phyloP scores from a whole-genome alignment of 1,140 invertebrate species.

The Zaprionus davidi region DNA sequence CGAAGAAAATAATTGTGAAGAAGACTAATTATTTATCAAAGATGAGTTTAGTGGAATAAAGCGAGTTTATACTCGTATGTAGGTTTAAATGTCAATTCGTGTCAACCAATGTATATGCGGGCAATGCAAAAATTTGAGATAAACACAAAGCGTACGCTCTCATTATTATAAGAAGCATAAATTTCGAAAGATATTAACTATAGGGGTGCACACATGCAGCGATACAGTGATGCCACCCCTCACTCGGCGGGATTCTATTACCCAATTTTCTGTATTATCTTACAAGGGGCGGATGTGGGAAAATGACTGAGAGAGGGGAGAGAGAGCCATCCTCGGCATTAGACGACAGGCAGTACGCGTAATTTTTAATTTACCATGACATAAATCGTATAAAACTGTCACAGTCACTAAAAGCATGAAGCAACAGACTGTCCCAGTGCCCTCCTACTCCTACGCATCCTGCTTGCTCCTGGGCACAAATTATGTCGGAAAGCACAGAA shows the following conservation, averaged over 20 bases:
- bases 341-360: slow-evolving; percentile 57
- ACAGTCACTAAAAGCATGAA: slow-evolving; percentile 79
- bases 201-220: slow-evolving; percentile 19
- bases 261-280: slow-evolving; percentile 39
- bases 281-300: neutral
- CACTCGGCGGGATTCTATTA: slow-evolving; percentile 21
- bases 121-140: neutral
- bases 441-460: neutral
- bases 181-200: slow-evolving; percentile 31
- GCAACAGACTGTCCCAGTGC: slow-evolving; percentile 65
- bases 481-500: slow-evolving; percentile 71
- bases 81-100: neutral
- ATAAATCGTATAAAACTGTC: slow-evolving; percentile 83
- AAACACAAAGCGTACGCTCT: neutral
- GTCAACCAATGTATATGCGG: neutral
- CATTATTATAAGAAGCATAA: slow-evolving; percentile 14
- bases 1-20: neutral
- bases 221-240: too few relatives aligned
- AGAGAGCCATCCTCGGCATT: neutral
- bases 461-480: slow-evolving; percentile 54
- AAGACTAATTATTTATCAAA: neutral
- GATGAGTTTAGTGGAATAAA: neutral
- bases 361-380: slow-evolving; percentile 81
- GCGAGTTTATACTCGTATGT: neutral
- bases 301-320: neutral